Evolutionary conservation across 2,797 vertebrate species (phyloP).

Genomic region (Acanthurus tractus): DNA sequence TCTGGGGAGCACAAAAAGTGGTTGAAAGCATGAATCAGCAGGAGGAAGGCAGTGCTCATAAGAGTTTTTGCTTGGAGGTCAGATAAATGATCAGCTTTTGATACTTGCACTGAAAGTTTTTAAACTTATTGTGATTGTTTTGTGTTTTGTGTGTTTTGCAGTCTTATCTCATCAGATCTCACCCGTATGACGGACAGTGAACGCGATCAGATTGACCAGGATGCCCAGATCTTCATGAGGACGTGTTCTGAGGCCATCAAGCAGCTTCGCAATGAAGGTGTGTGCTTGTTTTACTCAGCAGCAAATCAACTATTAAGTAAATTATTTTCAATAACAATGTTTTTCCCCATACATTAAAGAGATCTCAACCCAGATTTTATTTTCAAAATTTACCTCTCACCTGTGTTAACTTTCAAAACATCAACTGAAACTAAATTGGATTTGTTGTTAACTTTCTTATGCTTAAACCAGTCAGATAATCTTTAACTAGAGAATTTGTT

Average conservation of each 20-base stretch:
- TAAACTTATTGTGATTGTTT: neutral
- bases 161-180: conserved; percentile 91
- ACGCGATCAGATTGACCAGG: conserved; percentile 97
- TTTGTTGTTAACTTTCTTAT: neutral
- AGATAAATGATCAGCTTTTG: neutral
- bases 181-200: conserved; percentile 94
- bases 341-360: neutral
- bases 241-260: conserved; percentile 96
- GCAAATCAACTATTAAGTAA: neutral
- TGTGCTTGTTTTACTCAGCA: neutral
- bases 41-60: neutral
- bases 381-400: neutral
- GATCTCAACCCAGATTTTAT: neutral
- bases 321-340: neutral
- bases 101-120: neutral
- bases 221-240: conserved; percentile 97
- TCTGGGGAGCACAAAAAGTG: neutral
- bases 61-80: neutral
- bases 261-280: conserved; percentile 93
- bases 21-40: neutral
- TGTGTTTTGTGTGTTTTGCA: conserved; percentile 61
- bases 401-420: neutral
- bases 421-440: neutral
- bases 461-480: neutral
- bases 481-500: conserved; percentile 15